Evolutionary conservation across 2,113 vertebrate genomes (phyloP).

Genomic region (Hyaena hyaena): DNA sequence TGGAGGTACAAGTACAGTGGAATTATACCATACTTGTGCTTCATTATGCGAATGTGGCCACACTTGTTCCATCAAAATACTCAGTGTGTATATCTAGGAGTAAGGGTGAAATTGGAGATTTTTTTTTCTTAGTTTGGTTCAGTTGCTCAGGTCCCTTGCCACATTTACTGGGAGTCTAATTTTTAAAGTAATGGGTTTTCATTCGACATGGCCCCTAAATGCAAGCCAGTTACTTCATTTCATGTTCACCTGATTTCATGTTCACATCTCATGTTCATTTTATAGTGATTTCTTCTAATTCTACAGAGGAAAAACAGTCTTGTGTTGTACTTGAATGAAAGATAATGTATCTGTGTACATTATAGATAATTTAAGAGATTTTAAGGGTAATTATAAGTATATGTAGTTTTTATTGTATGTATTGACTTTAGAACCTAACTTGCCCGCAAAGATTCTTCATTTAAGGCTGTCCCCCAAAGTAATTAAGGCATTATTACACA

Average conservation of each 20-base stretch:
- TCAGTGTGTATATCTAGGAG: background rate
- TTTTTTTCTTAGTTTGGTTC: background rate
- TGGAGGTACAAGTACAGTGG: background rate
- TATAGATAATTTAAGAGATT: background rate
- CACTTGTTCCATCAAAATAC: background rate
- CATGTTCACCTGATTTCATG: background rate
- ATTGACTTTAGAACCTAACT: conserved; percentile 18
- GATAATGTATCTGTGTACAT: background rate
- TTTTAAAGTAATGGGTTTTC: background rate
- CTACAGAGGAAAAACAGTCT: background rate
- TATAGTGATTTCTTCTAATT: background rate
- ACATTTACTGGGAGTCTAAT: background rate
- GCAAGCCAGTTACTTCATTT: background rate
- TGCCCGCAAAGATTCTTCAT: background rate
- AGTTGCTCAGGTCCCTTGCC: background rate
- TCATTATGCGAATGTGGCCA: background rate
- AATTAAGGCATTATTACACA: background rate
- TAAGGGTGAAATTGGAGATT: background rate
- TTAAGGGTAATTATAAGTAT: background rate
- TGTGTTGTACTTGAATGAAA: background rate
- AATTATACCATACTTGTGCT: background rate
- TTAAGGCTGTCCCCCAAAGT: background rate
- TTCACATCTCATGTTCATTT: background rate
- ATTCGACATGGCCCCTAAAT: background rate
- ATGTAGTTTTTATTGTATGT: background rate